Base-by-base conservation (phyloP, 1,140 invertebrate genomes). In the Zaprionus gabonicus region DNA sequence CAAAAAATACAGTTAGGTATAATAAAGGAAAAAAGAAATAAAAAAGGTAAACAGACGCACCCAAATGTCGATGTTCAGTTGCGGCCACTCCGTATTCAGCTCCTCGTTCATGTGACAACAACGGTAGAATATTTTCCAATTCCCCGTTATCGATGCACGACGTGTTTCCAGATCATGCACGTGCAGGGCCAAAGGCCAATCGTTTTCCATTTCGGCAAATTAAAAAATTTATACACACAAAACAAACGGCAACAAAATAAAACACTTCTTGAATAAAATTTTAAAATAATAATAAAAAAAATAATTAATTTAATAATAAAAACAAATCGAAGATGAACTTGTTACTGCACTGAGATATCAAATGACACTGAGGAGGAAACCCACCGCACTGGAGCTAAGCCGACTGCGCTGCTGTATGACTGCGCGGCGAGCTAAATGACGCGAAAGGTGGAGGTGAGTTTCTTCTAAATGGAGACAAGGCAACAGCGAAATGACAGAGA, bases 1-100 rank as follows among this genome's bases (percentile, higher is more conserved):
- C 1, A 23, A 28, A 12, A 51, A n/a, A 27, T 38, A 63, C 46
- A 69, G 38, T 58, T 31, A 4, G 25, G 70, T 23, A 36, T 5
- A 44, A 31, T 20, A 13, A 49, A 25, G 5, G 28, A 49, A 27
- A 9, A 67, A 44, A n/a, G 10, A 15, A 15, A 66, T 1, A 6
- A 49, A 55, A 23, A 20, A 57, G 7, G 4, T 10, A 56, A 60
- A 34, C 0, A 44, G 71, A 83, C 84, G 46, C 12, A 87, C 84
- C 84, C 81, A 84, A 71, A 87, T 84, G 15, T 88, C 78, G n/a
- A 68, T 44, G 25, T 78, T 57, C 0, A 87, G 12, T n/a, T 49
- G 1, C 3, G 13, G 27, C 84, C 84, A 87, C 49, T 87, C 84
- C 9, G 53, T 46, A 62, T 84, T 88, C 2, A 87, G 38, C 17